Percentiles rank a stretch among this genome's conserved stretches.
Evolutionary conservation across 2,797 vertebrate genomes (phyloP).

Genomic region (Hipposideros larvatus): DNA sequence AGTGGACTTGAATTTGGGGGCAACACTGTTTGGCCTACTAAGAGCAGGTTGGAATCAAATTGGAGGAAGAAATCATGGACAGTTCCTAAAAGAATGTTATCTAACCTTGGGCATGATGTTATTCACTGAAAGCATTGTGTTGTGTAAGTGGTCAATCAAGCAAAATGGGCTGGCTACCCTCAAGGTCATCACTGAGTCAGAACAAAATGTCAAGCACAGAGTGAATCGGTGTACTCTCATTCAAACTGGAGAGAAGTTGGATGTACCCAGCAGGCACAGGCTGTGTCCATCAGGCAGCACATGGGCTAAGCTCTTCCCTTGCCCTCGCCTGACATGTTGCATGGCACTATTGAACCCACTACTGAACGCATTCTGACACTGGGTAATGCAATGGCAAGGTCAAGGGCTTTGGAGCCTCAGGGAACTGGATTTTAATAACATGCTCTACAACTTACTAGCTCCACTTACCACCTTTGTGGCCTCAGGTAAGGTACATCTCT

Average conservation of each 20-base stretch:
- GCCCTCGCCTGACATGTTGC: neutral
- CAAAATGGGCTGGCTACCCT: neutral
- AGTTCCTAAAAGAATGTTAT: neutral
- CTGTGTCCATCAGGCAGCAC: neutral
- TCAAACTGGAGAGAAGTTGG: neutral
- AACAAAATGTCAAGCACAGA: neutral
- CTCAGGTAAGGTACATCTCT: neutral
- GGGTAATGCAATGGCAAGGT: neutral
- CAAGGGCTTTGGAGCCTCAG: neutral
- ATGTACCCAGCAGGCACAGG: neutral
- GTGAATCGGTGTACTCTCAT: neutral
- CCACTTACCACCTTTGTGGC: neutral
- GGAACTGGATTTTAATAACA: neutral
- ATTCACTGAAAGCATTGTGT: neutral
- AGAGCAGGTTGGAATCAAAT: neutral
- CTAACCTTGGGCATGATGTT: neutral
- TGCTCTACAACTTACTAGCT: neutral
- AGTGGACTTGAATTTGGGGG: neutral
- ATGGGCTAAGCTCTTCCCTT: neutral
- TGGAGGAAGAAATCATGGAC: neutral
- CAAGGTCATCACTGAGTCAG: neutral
- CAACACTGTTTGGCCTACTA: neutral
- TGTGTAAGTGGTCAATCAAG: neutral
- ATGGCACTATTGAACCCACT: neutral
- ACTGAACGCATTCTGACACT: neutral